phyloP scores from a whole-genome alignment of 2,113 vertebrate species.

The Tichodroma muraria region DNA sequence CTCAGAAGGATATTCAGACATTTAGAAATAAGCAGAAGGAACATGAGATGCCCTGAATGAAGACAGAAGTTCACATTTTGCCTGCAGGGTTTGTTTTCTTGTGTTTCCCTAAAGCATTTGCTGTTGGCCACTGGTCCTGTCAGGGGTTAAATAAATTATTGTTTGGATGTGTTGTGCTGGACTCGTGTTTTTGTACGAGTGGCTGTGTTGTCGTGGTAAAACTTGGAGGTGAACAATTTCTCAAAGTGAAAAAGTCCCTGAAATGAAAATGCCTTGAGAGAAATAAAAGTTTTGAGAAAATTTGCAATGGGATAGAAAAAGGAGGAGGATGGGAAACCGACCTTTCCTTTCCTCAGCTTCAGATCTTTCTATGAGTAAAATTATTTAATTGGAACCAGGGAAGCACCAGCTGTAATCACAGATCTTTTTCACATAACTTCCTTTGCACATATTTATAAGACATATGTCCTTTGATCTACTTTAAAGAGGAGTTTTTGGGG shows the following conservation, averaged over 20 bases:
- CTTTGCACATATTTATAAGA: not conserved
- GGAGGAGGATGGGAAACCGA: not conserved
- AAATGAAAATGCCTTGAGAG: not conserved
- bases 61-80: not conserved
- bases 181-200: not conserved
- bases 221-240: not conserved
- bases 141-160: not conserved
- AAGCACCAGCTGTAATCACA: not conserved
- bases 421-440: not conserved
- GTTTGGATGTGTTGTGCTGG: not conserved
- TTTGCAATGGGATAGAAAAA: not conserved
- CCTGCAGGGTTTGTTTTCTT: not conserved
- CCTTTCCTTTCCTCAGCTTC: not conserved
- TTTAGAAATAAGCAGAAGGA: not conserved
- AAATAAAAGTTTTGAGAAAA: not conserved
- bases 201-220: not conserved
- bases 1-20: not conserved
- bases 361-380: not conserved
- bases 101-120: not conserved
- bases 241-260: not conserved
- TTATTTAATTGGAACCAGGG: not conserved
- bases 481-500: not conserved
- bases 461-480: not conserved
- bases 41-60: not conserved
- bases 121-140: not conserved